A percentile compares a stretch with the other conserved stretches of the same genome.
These are phyloP conservation scores for Istiophorus platypterus DNA, from an alignment of 2,113 vertebrate genomes.

Conservation along the genomic window DNA sequence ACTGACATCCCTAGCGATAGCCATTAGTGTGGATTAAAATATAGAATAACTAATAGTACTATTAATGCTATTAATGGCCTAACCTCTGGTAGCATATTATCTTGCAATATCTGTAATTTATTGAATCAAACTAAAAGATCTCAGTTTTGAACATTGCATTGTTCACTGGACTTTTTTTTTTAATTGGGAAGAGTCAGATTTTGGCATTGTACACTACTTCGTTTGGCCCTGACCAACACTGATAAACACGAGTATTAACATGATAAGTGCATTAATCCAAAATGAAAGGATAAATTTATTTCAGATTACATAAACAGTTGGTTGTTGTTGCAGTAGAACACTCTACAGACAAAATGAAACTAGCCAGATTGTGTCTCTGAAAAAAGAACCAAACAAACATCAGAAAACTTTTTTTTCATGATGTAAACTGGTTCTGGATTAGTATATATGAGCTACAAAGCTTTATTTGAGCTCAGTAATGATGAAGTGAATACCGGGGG, in stretches of 20 bases:
- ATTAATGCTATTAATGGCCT: background rate
- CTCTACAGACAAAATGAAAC: slow-evolving; percentile 34
- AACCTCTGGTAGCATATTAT: background rate
- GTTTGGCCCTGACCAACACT: slow-evolving; percentile 30
- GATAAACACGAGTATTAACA: slow-evolving; percentile 21
- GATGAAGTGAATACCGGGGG: background rate
- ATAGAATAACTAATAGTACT: background rate
- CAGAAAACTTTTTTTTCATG: background rate
- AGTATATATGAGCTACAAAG: background rate
- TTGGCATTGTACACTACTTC: background rate
- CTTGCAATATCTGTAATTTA: background rate
- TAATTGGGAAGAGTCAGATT: background rate
- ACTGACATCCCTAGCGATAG: background rate
- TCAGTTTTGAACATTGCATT: slow-evolving; percentile 9
- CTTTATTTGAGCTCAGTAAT: background rate
- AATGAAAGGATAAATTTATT: slow-evolving; percentile 38
- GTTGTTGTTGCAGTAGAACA: slow-evolving; percentile 28
- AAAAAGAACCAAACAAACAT: slow-evolving; percentile 11
- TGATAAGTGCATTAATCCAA: slow-evolving; percentile 19
- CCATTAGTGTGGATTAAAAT: background rate
- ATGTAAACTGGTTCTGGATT: slow-evolving; percentile 6
- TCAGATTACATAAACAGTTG: slow-evolving; percentile 40
- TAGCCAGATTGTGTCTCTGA: slow-evolving; percentile 1
- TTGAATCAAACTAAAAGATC: background rate
- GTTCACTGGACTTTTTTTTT: background rate